Conservation (phyloP, 2,888 invertebrate species). For the Drosophila nigricruria region DNA sequence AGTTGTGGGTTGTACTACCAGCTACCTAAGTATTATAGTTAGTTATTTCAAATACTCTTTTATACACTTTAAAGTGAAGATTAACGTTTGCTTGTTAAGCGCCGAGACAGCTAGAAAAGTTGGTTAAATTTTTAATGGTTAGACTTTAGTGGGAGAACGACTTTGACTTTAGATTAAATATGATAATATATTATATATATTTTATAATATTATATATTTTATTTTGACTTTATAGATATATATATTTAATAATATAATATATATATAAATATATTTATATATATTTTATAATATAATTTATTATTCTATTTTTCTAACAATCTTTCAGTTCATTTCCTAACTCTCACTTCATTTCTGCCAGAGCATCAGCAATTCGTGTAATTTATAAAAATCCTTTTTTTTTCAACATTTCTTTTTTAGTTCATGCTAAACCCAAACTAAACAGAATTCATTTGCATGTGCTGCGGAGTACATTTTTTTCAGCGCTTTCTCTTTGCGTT, state of each 20-base stretch:
- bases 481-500: slow-evolving; percentile 33
- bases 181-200: neutral
- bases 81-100: neutral
- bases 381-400: neutral
- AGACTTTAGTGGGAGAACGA: neutral
- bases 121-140: neutral
- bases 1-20: slow-evolving; percentile 4
- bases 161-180: neutral
- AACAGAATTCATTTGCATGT: slow-evolving; percentile 74
- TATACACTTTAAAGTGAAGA: neutral
- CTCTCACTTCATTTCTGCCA: neutral
- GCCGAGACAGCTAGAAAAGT: neutral
- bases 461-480: slow-evolving; percentile 36
- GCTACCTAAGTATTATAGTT: neutral
- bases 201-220: neutral
- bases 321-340: neutral
- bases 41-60: neutral
- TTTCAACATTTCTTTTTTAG: neutral
- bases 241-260: no score
- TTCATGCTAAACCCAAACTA: slow-evolving; percentile 43
- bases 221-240: no score
- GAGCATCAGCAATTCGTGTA: neutral
- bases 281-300: neutral
- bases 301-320: neutral
- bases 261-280: neutral